Percentiles rank a stretch among this genome's conserved stretches.
These are phyloP conservation scores for Athalia rosae DNA, from an alignment of 2,888 invertebrate species.

Conservation along the genomic window DNA sequence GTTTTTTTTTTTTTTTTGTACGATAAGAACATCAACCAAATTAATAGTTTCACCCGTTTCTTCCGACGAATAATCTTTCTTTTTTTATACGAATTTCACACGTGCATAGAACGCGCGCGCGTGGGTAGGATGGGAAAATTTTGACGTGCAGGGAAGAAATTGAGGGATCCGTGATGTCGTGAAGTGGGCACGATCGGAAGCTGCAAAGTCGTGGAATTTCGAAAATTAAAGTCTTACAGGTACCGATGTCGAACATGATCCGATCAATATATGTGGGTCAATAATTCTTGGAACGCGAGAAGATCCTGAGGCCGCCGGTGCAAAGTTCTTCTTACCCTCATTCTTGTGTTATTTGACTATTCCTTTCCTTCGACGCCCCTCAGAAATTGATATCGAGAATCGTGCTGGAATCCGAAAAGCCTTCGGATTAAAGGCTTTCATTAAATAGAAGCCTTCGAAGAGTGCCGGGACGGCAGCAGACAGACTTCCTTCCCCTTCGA, in stretches of 20 bases:
- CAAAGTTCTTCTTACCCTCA: constrained; percentile 26
- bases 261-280: constrained; percentile 36
- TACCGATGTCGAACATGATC: constrained; percentile 18
- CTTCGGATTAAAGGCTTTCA: constrained; percentile 51
- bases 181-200: too few relatives aligned
- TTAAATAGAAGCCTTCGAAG: constrained; percentile 51
- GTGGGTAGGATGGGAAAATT: neutral
- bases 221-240: neutral
- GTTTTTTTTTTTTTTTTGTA: neutral
- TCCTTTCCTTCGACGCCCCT: constrained; percentile 42
- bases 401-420: constrained; percentile 49
- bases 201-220: too few relatives aligned
- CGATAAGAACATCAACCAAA: constrained; percentile 23
- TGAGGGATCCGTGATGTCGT: neutral
- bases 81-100: too few relatives aligned
- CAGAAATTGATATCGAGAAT: constrained; percentile 54
- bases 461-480: constrained; percentile 30
- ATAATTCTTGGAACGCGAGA: constrained; percentile 42
- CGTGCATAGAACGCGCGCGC: too few relatives aligned
- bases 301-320: constrained; percentile 3
- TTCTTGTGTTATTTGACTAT: constrained; percentile 45
- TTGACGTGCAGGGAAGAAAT: neutral
- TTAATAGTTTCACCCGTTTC: constrained; percentile 4
- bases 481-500: constrained; percentile 49
- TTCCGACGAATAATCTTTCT: constrained; percentile 5